A percentile compares a stretch with the other conserved stretches of the same genome.
phyloP scores from a whole-genome alignment of 2,888 invertebrate species.

The Epinotia nisella region DNA sequence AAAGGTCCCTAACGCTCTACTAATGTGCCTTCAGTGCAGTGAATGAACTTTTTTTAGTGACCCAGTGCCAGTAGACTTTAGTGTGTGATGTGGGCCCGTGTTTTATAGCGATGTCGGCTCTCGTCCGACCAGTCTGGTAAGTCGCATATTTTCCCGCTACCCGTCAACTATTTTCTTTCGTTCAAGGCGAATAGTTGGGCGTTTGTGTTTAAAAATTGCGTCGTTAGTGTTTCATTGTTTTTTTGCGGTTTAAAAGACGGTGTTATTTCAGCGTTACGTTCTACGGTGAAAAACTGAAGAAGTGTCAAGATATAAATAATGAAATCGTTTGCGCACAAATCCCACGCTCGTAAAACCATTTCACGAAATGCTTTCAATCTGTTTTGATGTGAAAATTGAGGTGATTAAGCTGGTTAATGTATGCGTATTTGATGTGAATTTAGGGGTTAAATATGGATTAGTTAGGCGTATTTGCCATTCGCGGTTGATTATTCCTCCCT shows the following conservation, averaged over 20 bases:
- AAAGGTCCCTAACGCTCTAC: slow-evolving; percentile 54
- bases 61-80: slow-evolving; percentile 66
- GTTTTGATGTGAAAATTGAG: slow-evolving; percentile 52
- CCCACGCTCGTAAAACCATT: slow-evolving; percentile 85
- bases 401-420: slow-evolving; percentile 46
- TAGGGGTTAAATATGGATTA: slow-evolving; percentile 50
- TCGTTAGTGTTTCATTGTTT: slow-evolving; percentile 53
- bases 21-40: slow-evolving; percentile 69
- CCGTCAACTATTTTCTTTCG: slow-evolving; percentile 61
- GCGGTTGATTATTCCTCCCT: slow-evolving; percentile 56
- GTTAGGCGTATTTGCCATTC: slow-evolving; percentile 45
- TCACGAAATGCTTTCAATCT: slow-evolving; percentile 83
- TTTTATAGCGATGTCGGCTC: slow-evolving; percentile 85
- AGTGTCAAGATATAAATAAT: slow-evolving; percentile 66
- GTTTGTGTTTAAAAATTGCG: slow-evolving; percentile 52
- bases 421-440: slow-evolving; percentile 46
- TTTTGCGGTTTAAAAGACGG: slow-evolving; percentile 53
- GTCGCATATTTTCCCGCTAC: slow-evolving; percentile 57
- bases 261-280: slow-evolving; percentile 78
- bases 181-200: slow-evolving; percentile 58
- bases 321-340: slow-evolving; percentile 79
- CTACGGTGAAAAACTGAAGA: slow-evolving; percentile 70
- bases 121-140: slow-evolving; percentile 84
- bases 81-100: slow-evolving; percentile 78
- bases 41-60: slow-evolving; percentile 62